Evolutionary conservation across 1,140 invertebrate genomes (phyloP).

Genomic region (Forficula auricularia): DNA sequence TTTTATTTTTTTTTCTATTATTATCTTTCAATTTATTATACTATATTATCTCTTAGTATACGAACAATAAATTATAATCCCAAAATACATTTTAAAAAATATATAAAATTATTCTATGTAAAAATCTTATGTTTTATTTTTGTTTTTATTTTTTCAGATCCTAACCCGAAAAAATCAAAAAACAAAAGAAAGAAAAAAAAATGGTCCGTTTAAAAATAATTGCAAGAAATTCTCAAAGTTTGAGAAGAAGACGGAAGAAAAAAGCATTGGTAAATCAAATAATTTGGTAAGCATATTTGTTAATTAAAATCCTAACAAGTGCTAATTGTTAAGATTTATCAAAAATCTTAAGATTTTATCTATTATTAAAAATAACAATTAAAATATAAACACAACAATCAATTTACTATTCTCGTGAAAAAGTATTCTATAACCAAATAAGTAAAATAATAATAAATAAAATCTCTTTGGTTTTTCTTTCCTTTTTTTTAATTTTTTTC

Average conservation of each 20-base stretch:
- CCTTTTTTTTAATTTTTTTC: background rate
- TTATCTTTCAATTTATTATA: background rate
- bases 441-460: background rate
- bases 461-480: background rate
- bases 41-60: too few species aligned
- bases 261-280: background rate
- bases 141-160: too few species aligned
- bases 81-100: background rate
- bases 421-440: background rate
- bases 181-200: too few species aligned
- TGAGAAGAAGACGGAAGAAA: background rate
- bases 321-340: conserved; percentile 1
- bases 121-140: background rate
- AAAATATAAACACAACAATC: background rate
- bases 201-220: too few species aligned
- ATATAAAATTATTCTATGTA: background rate
- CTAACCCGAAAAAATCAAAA: too few species aligned
- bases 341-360: background rate
- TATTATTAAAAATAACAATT: background rate
- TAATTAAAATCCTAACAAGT: background rate
- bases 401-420: conserved; percentile 1
- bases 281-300: background rate
- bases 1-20: background rate
- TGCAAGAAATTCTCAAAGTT: too few species aligned
- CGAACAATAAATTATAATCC: too few species aligned